phyloP scores from a whole-genome alignment of 2,888 invertebrate genomes.

The Gymnoscelis rufifasciata region DNA sequence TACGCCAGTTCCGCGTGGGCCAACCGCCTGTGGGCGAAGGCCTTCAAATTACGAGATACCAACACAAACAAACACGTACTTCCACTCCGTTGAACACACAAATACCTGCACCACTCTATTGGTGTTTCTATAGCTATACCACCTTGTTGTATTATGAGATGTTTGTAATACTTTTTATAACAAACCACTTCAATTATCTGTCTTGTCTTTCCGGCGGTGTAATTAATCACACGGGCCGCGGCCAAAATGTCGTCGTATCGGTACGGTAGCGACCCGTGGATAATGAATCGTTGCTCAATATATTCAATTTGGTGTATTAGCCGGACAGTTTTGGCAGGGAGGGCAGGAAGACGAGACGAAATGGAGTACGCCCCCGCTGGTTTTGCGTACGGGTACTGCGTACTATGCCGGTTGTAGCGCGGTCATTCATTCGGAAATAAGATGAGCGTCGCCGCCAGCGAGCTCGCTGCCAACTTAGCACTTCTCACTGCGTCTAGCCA shows the following conservation, averaged over 20 bases:
- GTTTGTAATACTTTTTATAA: constrained; percentile 1
- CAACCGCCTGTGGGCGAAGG: constrained; percentile 4
- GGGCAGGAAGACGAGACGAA: constrained; percentile 46
- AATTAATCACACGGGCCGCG: constrained; percentile 14
- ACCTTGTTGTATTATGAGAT: constrained; percentile 5
- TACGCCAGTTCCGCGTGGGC: constrained; percentile 12
- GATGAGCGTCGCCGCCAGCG: constrained; percentile 28
- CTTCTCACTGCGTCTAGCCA: constrained; percentile 16
- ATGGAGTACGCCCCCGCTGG: constrained; percentile 15
- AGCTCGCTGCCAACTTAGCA: constrained; percentile 19
- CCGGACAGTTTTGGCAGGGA: constrained; percentile 41
- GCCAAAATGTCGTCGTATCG: constrained; percentile 21
- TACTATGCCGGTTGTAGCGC: constrained; percentile 27
- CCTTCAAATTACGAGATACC: background rate
- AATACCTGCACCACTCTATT: constrained; percentile 3
- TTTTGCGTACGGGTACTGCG: background rate
- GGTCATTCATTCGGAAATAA: constrained; percentile 63
- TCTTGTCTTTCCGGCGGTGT: constrained; percentile 9
- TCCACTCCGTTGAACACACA: constrained; percentile 8
- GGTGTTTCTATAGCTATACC: background rate
- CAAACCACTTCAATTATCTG: constrained; percentile 1
- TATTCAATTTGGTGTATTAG: constrained; percentile 24
- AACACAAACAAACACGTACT: background rate
- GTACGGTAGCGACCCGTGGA: constrained; percentile 24
- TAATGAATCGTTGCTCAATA: constrained; percentile 23